These are phyloP conservation scores for Caenorhabditis afra DNA, from an alignment of 2,888 invertebrate species.

Conservation along the genomic window DNA sequence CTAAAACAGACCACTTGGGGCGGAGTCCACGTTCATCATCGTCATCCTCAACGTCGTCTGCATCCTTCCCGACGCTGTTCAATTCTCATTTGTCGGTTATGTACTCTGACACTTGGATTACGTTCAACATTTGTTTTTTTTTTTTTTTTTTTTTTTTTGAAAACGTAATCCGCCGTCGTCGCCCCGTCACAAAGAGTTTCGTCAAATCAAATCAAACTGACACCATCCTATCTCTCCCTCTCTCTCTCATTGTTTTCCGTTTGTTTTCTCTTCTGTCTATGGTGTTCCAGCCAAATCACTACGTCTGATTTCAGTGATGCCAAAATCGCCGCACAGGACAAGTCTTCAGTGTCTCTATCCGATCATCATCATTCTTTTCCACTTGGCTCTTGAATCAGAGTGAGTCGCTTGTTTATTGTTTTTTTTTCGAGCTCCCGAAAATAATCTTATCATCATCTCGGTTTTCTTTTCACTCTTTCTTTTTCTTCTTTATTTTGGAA, in stretches of 20 bases:
- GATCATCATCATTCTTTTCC: constrained; percentile 26
- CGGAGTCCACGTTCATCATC: constrained; percentile 10
- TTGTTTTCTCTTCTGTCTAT: background rate
- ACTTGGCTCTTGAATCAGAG: constrained; percentile 41
- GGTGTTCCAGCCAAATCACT: background rate
- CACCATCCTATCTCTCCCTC: background rate
- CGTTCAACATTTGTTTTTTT: too few relatives aligned
- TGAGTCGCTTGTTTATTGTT: constrained; percentile 6
- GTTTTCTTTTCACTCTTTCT: too few relatives aligned
- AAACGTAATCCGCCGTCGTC: too few relatives aligned
- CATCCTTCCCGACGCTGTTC: too few relatives aligned
- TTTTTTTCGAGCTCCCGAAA: background rate
- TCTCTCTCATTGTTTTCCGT: background rate
- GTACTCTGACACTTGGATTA: too few relatives aligned
- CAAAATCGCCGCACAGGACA: constrained; percentile 56
- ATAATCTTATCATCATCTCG: constrained; percentile 6
- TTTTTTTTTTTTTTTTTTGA: too few relatives aligned
- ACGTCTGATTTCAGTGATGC: constrained; percentile 37
- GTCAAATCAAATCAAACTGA: background rate
- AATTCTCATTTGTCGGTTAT: too few relatives aligned
- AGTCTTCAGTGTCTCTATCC: constrained; percentile 38
- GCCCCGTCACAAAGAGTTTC: too few relatives aligned
- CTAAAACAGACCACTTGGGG: constrained; percentile 10
- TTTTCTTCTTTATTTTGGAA: too few relatives aligned
- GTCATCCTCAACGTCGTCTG: too few relatives aligned